Conservation (phyloP, 1,140 invertebrate species). For the Lordiphosa stackelbergi region DNA sequence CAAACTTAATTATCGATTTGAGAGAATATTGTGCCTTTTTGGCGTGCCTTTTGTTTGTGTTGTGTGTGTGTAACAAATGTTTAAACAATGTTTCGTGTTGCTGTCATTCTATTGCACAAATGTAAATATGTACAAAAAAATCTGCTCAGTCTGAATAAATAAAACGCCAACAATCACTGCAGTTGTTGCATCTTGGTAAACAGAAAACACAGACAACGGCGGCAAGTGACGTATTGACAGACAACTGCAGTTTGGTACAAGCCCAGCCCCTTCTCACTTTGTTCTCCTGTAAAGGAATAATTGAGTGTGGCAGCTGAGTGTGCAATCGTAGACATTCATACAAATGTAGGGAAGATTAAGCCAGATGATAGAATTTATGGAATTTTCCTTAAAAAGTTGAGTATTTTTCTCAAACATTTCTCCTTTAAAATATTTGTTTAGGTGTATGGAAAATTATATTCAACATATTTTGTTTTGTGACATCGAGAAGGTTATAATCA, state of each 20-base stretch:
- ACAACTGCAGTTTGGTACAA: conserved; percentile 20
- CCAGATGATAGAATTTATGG: too few species aligned
- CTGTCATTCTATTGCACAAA: conserved; percentile 23
- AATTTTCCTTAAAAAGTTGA: too few species aligned
- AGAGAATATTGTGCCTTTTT: too few species aligned
- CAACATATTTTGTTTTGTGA: too few species aligned
- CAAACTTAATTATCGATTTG: conserved; percentile 5
- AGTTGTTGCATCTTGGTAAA: conserved; percentile 27
- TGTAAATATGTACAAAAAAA: conserved; percentile 50
- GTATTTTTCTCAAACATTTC: too few species aligned
- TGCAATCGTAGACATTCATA: too few species aligned
- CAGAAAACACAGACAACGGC: conserved; percentile 16
- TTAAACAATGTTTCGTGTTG: conserved; percentile 14
- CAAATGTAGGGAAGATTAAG: too few species aligned
- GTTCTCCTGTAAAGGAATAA: neutral
- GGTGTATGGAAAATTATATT: too few species aligned
- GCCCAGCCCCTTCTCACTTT: neutral
- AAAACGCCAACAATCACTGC: conserved; percentile 45
- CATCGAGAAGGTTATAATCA: too few species aligned
- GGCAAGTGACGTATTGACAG: conserved; percentile 39
- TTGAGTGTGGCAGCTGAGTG: neutral
- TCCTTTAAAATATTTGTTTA: too few species aligned
- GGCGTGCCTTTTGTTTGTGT: too few species aligned
- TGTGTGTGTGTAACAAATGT: conserved; percentile 4
- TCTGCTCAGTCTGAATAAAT: conserved; percentile 43